Evolutionary conservation across 2,113 vertebrate species (phyloP), one percentile per base, ranked within the genome.

Genomic region (Carassius carassius): DNA sequence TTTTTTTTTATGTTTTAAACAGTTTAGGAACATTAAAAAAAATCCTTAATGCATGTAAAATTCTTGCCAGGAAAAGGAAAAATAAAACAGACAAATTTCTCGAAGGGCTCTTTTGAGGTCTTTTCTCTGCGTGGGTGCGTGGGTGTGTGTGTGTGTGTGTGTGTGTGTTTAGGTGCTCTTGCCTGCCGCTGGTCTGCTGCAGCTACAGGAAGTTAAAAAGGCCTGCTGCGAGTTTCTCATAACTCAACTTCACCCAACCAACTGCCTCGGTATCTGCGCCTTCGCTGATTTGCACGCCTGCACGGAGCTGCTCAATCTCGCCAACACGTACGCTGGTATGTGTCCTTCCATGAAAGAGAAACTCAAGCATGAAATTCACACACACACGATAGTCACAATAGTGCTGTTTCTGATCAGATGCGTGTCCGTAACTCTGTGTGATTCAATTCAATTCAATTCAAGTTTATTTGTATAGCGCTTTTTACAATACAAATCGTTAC

Each of bases 261-360:
- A 99, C 94, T 99, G 98, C 89, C 89, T 99, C 91, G 98, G 98
- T 70, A 99, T 99, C 87, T 95, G 96, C 89, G 97, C 98, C 87
- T 99, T 99, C 12, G 98, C 98, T 63, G 98, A 99, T 89, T 95
- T 99, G 89, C 98, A 99, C 5, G 97, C 98, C 1, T 99, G 98
- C 91, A 94, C 94, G 0, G 97, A 98, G 58, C 97, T 99, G 25
- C 94, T 99, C 88, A 94, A 94, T 63, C 98, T 98, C 93, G 98
- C 98, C 86, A 99, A 98, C 94, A 96, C 93, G 3, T 99, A 96
- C 3, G 97, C 97, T 96, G 98, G 98, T 95, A 93, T 94, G 94
- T 92, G 29, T 14, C 11, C 14, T 32, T 70, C 9, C 10, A 6
- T 69, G 21, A 19, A 69, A 19, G 16, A 47, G 0, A 35, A 11